phyloP scores from a whole-genome alignment of 1,140 invertebrate genomes.

The Cherax destructor region DNA sequence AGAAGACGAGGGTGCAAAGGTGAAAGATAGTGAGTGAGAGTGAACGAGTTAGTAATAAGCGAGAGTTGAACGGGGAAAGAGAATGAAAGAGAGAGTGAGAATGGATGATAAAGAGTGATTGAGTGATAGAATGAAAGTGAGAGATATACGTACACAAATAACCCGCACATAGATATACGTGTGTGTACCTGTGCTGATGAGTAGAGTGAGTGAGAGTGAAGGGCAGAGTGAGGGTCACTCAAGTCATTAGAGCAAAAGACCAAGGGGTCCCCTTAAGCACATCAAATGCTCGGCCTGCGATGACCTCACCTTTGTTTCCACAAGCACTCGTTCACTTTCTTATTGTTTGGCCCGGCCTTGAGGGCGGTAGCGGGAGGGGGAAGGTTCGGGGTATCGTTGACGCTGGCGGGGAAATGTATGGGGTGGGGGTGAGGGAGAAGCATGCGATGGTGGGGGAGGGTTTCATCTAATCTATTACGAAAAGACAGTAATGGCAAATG shows the following conservation, averaged over 20 bases:
- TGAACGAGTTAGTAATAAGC: background rate
- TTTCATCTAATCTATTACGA: too few species aligned
- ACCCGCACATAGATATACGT: too few species aligned
- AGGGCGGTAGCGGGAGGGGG: too few species aligned
- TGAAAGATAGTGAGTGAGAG: background rate
- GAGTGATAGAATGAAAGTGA: too few species aligned
- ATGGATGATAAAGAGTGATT: too few species aligned
- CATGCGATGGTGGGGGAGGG: too few species aligned
- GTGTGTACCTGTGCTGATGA: too few species aligned
- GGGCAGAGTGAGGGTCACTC: background rate
- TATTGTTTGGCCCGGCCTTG: slow-evolving; percentile 13
- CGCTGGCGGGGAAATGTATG: background rate
- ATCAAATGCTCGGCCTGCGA: slow-evolving; percentile 18
- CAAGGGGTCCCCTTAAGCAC: slow-evolving; percentile 7
- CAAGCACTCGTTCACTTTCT: background rate
- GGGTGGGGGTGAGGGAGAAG: background rate
- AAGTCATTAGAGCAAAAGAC: slow-evolving; percentile 28
- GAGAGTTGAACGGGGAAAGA: too few species aligned
- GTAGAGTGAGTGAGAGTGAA: too few species aligned
- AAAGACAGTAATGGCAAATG: background rate
- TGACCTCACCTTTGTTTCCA: slow-evolving; percentile 9
- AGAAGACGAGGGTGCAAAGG: too few species aligned
- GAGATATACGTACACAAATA: too few species aligned
- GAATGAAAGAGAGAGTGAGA: background rate
- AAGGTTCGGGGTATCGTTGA: background rate